phyloP scores from a whole-genome alignment of 2,888 invertebrate species.

The Prenolepis imparis region DNA sequence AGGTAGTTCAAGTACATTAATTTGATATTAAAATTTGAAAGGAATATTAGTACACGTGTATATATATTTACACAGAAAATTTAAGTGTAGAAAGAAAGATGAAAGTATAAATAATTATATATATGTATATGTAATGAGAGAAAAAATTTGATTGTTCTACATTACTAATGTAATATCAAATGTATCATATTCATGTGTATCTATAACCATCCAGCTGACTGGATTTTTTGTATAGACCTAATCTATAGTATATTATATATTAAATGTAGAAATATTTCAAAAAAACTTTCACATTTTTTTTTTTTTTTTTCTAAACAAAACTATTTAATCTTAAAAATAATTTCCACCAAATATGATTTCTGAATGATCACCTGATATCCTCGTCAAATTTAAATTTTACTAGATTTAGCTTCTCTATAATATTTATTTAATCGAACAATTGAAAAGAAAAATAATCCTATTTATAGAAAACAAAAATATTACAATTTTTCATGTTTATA shows the following conservation, averaged over 20 bases:
- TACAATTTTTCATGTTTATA: neutral
- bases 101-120: neutral
- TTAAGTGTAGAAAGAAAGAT: neutral
- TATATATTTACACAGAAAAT: neutral
- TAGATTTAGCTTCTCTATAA: neutral
- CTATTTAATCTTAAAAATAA: neutral
- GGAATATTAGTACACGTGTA: neutral
- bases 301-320: neutral
- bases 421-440: neutral
- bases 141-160: neutral
- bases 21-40: neutral
- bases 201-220: neutral
- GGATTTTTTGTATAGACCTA: neutral
- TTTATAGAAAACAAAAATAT: constrained; percentile 10
- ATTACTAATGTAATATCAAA: neutral
- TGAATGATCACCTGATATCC: neutral
- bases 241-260: constrained; percentile 2
- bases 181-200: neutral
- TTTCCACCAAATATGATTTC: neutral
- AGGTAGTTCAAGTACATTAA: neutral
- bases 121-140: neutral
- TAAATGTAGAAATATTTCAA: neutral
- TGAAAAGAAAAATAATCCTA: neutral
- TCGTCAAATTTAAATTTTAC: neutral
- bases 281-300: neutral